phyloP scores from a whole-genome alignment of 2,113 vertebrate genomes.

The Corynorhinus townsendii region DNA sequence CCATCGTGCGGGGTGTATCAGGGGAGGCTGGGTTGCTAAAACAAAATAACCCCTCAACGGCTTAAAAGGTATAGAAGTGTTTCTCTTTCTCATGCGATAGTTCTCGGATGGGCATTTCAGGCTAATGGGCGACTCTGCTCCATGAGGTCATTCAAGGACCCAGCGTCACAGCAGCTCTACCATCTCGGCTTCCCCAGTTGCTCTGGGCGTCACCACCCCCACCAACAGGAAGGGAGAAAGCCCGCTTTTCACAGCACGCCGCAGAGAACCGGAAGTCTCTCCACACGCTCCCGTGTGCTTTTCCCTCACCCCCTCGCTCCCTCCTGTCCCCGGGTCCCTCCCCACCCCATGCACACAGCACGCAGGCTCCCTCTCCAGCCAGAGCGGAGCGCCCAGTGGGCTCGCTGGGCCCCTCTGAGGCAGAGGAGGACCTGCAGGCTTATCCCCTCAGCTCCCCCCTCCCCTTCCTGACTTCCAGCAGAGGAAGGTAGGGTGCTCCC shows the following conservation, averaged over 20 bases:
- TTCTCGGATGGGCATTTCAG: background rate
- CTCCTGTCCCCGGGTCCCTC: background rate
- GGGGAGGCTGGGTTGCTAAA: background rate
- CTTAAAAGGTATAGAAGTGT: background rate
- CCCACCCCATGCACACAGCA: accelerated
- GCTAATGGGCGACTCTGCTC: background rate
- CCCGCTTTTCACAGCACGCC: background rate
- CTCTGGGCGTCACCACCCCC: too few species aligned
- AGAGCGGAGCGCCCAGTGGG: background rate
- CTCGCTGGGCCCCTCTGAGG: background rate
- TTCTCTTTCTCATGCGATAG: background rate
- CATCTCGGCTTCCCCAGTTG: background rate
- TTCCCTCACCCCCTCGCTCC: background rate
- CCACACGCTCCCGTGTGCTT: background rate
- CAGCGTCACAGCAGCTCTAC: background rate
- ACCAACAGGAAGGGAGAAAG: background rate
- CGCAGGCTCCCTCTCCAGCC: background rate
- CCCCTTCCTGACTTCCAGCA: background rate
- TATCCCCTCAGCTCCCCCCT: background rate
- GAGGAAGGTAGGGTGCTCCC: background rate
- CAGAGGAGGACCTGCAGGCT: background rate
- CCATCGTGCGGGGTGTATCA: background rate
- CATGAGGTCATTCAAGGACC: background rate
- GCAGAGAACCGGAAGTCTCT: background rate
- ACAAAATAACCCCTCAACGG: background rate